Evolutionary conservation across 2,113 vertebrate genomes (phyloP).

Genomic region (Crotalus helleri): DNA sequence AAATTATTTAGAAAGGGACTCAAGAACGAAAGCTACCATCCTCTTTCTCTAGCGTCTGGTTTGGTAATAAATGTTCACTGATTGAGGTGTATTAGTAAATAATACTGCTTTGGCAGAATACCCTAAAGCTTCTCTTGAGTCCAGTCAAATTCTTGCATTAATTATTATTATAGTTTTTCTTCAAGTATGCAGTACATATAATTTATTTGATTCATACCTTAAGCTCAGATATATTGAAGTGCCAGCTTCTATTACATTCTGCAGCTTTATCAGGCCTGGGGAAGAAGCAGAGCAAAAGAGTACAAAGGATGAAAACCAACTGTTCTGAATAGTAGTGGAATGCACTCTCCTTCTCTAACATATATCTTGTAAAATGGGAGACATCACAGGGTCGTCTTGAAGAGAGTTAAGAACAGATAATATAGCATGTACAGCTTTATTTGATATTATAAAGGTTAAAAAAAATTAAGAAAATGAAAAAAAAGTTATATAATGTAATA

Average conservation of each 20-base stretch:
- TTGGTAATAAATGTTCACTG: not conserved
- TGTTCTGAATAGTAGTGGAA: not conserved
- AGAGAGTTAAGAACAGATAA: not conserved
- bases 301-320: not conserved
- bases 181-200: not conserved
- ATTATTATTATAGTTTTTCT: slow-evolving; percentile 2
- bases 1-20: not conserved
- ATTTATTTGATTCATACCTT: slow-evolving; percentile 62
- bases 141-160: not conserved
- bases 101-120: not conserved
- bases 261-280: slow-evolving; percentile 70
- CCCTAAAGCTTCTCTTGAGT: not conserved
- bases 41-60: not conserved
- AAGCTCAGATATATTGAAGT: slow-evolving; percentile 69
- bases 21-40: not conserved
- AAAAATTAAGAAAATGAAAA: not conserved
- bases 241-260: slow-evolving; percentile 71
- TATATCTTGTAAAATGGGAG: not conserved
- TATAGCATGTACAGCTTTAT: not conserved
- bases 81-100: not conserved
- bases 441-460: not conserved
- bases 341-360: not conserved
- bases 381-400: not conserved
- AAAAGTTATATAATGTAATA: not conserved
- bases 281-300: slow-evolving; percentile 22